These are phyloP conservation scores for Neoaliturus tenellus DNA, from an alignment of 2,888 invertebrate genomes.

Conservation along the genomic window DNA sequence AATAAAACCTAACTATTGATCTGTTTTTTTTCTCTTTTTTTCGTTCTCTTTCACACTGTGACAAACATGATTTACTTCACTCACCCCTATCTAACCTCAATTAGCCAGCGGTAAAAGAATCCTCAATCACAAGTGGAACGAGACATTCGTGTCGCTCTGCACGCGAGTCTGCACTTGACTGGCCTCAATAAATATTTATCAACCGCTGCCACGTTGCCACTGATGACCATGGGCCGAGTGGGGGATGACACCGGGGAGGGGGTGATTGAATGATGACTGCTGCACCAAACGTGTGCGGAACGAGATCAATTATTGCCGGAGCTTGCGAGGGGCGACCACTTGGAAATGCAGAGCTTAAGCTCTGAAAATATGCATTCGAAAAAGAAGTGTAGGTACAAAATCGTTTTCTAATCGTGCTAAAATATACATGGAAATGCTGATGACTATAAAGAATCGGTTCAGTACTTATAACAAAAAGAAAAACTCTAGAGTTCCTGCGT, in stretches of 20 bases:
- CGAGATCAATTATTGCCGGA: not conserved
- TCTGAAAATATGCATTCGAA: too few species aligned
- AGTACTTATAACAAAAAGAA: too few species aligned
- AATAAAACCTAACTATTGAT: too few species aligned
- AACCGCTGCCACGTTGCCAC: not conserved
- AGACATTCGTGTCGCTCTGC: not conserved
- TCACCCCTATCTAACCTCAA: too few species aligned
- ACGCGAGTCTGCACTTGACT: not conserved
- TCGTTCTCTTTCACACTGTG: too few species aligned
- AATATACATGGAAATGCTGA: too few species aligned
- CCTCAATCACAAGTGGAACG: not conserved
- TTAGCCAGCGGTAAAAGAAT: not conserved
- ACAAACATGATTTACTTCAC: too few species aligned
- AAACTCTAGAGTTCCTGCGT: too few species aligned
- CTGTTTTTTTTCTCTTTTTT: too few species aligned
- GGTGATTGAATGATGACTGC: constrained; percentile 25
- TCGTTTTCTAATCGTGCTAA: too few species aligned
- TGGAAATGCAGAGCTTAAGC: not conserved
- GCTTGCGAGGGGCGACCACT: not conserved
- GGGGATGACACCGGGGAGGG: not conserved
- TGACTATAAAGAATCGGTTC: too few species aligned
- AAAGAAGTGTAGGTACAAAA: too few species aligned
- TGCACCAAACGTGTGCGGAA: constrained; percentile 8
- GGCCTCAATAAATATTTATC: constrained; percentile 18
- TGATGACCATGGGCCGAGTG: not conserved